Conservation (phyloP, 2,797 vertebrate species). For the Epinephelus coioides region DNA sequence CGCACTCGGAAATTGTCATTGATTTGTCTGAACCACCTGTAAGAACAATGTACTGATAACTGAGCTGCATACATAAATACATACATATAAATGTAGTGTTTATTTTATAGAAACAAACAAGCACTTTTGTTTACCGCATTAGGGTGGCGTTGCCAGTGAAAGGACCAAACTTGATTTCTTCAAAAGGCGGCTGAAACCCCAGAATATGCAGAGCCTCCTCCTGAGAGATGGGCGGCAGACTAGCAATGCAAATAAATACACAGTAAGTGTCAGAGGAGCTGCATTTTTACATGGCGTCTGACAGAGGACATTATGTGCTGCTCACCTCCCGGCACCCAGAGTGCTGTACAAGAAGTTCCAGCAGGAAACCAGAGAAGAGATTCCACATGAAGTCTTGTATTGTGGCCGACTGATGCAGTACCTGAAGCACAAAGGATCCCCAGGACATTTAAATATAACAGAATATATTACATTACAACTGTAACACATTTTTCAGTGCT, state of each 20-base stretch:
- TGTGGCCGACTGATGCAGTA: constrained; percentile 99
- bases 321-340: constrained; percentile 95
- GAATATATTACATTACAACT: background rate
- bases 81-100: no score
- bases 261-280: background rate
- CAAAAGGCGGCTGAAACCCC: constrained; percentile 98
- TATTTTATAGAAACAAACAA: background rate
- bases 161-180: constrained; percentile 98
- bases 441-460: background rate
- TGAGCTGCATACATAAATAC: background rate
- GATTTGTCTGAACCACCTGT: constrained; percentile 99
- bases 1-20: constrained; percentile 96
- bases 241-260: constrained; percentile 63
- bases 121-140: constrained; percentile 87
- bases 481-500: no score
- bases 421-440: constrained; percentile 80
- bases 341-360: constrained; percentile 99
- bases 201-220: constrained; percentile 97
- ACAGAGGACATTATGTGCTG: background rate
- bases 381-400: constrained; percentile 99
- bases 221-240: constrained; percentile 96
- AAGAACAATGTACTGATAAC: background rate
- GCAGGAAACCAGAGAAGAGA: constrained; percentile 96
- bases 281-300: background rate
- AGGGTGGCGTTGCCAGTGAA: constrained; percentile 98